Conservation (phyloP, 1,140 invertebrate species). For the Pantala flavescens region DNA sequence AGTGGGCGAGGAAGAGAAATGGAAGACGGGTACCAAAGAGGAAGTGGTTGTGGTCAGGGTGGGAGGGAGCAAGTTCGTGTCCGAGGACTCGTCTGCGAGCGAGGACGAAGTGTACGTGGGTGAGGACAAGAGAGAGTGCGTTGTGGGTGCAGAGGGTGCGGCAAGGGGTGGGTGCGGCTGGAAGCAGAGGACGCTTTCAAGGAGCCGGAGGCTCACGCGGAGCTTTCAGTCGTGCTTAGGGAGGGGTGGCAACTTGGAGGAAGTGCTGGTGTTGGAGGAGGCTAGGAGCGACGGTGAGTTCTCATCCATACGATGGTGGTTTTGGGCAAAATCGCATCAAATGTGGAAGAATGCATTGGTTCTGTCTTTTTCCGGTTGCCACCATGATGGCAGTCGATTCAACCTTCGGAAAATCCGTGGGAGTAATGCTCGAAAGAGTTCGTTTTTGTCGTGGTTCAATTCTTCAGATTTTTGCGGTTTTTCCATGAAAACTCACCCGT, state of each 20-base stretch:
- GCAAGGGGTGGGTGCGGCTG: not conserved
- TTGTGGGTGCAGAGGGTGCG: not conserved
- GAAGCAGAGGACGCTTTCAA: not conserved
- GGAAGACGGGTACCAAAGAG: not conserved
- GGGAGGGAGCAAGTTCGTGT: not conserved
- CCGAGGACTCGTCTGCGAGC: not conserved
- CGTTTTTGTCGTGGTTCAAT: no score
- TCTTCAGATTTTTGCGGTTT: no score
- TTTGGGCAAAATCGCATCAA: no score
- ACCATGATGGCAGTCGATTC: no score
- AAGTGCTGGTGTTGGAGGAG: constrained; percentile 21
- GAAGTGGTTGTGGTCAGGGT: not conserved
- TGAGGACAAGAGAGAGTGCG: not conserved
- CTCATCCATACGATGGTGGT: not conserved
- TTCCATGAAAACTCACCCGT: no score
- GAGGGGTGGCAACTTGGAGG: constrained; percentile 22
- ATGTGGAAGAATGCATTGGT: no score
- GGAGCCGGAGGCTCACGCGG: constrained; percentile 22
- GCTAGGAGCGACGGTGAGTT: constrained; percentile 18
- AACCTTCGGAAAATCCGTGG: no score
- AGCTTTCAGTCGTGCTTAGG: constrained; percentile 29
- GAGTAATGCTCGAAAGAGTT: no score
- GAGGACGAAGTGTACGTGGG: constrained; percentile 1
- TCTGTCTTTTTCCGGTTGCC: no score
- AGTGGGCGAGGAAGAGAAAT: not conserved